phyloP scores from a whole-genome alignment of 2,888 invertebrate genomes.

The Penaeus monodon region DNA sequence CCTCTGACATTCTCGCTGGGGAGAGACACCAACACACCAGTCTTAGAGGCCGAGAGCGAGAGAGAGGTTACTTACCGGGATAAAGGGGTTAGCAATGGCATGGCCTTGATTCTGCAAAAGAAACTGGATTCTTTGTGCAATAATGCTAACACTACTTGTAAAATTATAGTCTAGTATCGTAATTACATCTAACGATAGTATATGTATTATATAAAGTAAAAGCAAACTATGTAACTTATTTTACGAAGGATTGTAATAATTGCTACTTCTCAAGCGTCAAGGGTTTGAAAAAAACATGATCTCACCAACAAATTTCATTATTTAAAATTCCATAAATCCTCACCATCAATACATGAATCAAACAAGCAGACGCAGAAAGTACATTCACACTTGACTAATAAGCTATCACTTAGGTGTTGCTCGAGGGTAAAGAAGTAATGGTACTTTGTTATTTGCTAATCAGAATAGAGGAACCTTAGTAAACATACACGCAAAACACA shows the following conservation, averaged over 20 bases:
- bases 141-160: neutral
- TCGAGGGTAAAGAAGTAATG: neutral
- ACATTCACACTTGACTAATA: neutral
- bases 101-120: too few relatives aligned
- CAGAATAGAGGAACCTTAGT: too few relatives aligned
- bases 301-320: too few relatives aligned
- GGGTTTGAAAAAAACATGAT: too few relatives aligned
- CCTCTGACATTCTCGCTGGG: conserved; percentile 93
- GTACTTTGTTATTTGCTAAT: too few relatives aligned
- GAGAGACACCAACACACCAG: conserved; percentile 31
- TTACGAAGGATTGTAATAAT: too few relatives aligned
- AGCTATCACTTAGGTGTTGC: neutral
- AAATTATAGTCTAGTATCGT: neutral
- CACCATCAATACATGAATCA: conserved; percentile 12
- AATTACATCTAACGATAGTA: neutral
- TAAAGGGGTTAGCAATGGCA: too few relatives aligned
- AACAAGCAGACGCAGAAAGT: neutral
- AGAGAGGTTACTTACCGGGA: too few relatives aligned
- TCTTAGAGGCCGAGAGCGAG: too few relatives aligned
- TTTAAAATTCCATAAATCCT: neutral
- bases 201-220: conserved; percentile 2
- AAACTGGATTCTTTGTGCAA: neutral
- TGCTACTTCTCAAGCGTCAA: too few relatives aligned
- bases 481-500: too few relatives aligned
- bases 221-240: too few relatives aligned